A percentile compares a stretch with the other conserved stretches of the same genome.
Conservation (phyloP, 2,888 invertebrate genomes). For the Agonum fuliginosum region DNA sequence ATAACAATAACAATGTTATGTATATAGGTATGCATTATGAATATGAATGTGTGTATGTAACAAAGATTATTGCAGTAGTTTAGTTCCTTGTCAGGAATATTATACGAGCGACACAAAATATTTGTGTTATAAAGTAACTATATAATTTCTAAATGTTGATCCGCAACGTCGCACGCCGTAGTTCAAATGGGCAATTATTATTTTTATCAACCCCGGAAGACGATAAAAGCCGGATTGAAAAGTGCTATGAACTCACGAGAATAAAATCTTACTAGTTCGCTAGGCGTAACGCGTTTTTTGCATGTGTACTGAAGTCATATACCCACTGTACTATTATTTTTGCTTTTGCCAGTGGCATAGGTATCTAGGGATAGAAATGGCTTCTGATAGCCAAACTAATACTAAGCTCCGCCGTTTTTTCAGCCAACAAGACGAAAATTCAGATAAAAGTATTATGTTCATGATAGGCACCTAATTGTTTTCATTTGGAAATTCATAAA, state of each 20-base stretch:
- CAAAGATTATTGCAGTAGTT: background rate
- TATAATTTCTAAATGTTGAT: background rate
- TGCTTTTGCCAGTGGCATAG: no score
- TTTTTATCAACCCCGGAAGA: slow-evolving; percentile 42
- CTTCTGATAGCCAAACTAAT: no score
- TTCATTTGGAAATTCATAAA: no score
- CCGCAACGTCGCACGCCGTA: background rate
- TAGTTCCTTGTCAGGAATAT: background rate
- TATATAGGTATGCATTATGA: no score
- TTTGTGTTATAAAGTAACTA: background rate
- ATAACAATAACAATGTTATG: no score
- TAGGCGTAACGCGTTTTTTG: background rate
- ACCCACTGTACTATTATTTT: no score
- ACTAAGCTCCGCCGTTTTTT: no score
- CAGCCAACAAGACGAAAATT: no score
- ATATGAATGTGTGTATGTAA: background rate
- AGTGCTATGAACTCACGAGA: slow-evolving; percentile 42
- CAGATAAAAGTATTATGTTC: no score
- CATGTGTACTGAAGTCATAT: background rate
- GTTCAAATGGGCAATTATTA: slow-evolving; percentile 8
- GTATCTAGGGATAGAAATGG: no score
- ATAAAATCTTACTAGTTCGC: background rate
- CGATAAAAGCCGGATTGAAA: slow-evolving; percentile 28
- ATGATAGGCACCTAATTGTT: no score
- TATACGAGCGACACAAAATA: background rate